Evolutionary conservation across 2,888 invertebrate species (phyloP).

Genomic region (Aphrophora alni): DNA sequence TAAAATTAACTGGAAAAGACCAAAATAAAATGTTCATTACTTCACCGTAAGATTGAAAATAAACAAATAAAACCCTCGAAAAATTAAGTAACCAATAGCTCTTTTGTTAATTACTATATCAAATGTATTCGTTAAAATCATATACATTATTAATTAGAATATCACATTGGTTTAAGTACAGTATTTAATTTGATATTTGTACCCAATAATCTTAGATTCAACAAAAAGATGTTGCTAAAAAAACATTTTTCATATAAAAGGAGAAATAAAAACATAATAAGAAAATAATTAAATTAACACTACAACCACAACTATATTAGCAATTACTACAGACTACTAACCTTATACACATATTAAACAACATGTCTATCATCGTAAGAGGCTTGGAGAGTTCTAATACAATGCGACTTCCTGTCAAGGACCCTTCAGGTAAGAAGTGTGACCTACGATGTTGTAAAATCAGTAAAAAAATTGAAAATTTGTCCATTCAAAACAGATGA

Average conservation of each 20-base stretch:
- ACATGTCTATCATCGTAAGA: too few relatives aligned
- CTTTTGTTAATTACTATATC: too few relatives aligned
- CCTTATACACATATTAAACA: too few relatives aligned
- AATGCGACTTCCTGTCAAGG: slow-evolving; percentile 16
- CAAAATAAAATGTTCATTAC: too few relatives aligned
- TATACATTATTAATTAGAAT: background rate
- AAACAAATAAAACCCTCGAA: too few relatives aligned
- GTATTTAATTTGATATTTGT: background rate
- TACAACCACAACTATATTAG: too few relatives aligned
- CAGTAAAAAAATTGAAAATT: background rate
- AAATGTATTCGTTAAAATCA: too few relatives aligned
- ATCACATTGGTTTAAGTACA: background rate
- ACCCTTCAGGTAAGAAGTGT: slow-evolving; percentile 7
- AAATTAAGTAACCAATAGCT: too few relatives aligned
- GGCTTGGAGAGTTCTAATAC: slow-evolving; percentile 19
- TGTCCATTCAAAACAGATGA: slow-evolving; percentile 15
- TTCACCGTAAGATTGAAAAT: too few relatives aligned
- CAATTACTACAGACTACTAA: too few relatives aligned
- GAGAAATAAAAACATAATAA: background rate
- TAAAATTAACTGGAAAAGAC: too few relatives aligned
- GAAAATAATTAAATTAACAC: too few relatives aligned
- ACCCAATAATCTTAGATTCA: background rate
- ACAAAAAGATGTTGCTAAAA: background rate
- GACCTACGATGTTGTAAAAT: slow-evolving; percentile 17
- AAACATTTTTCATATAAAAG: background rate